Percentiles rank a stretch among this genome's conserved stretches.
These are phyloP conservation scores for Tenodera sinensis DNA, from an alignment of 2,888 invertebrate genomes.

Conservation along the genomic window DNA sequence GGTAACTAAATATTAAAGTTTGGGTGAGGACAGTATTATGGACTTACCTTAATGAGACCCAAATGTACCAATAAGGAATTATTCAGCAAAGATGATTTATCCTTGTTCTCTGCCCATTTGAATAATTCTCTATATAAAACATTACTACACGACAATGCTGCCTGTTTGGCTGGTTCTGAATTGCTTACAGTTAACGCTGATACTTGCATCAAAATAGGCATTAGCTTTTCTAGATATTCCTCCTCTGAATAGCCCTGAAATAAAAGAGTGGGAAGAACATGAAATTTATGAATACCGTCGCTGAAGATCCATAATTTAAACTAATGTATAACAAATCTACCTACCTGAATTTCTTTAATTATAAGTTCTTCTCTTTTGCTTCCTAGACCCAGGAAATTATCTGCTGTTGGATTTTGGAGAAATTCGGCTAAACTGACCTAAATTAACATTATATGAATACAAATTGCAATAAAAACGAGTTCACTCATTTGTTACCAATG, in stretches of 20 bases:
- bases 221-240: conserved; percentile 42
- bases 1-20: not conserved
- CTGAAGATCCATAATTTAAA: no score
- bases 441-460: not conserved
- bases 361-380: conserved; percentile 42
- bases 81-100: conserved; percentile 54
- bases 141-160: conserved; percentile 48
- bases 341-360: conserved; percentile 42
- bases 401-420: conserved; percentile 46
- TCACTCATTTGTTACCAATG: no score
- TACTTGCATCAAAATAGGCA: conserved; percentile 52
- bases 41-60: conserved; percentile 65
- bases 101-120: conserved; percentile 47
- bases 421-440: conserved; percentile 47
- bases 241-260: conserved; percentile 36
- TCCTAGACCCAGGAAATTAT: conserved; percentile 50
- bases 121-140: conserved; percentile 53
- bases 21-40: not conserved
- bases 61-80: conserved; percentile 63
- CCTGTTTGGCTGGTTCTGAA: conserved; percentile 49
- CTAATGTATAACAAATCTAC: conserved; percentile 7
- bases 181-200: conserved; percentile 53
- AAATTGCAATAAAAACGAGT: no score
- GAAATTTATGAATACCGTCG: no score
- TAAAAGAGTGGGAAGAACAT: not conserved